These are phyloP conservation scores for Meliscaeva auricollis DNA, from an alignment of 2,888 invertebrate genomes.

Conservation along the genomic window DNA sequence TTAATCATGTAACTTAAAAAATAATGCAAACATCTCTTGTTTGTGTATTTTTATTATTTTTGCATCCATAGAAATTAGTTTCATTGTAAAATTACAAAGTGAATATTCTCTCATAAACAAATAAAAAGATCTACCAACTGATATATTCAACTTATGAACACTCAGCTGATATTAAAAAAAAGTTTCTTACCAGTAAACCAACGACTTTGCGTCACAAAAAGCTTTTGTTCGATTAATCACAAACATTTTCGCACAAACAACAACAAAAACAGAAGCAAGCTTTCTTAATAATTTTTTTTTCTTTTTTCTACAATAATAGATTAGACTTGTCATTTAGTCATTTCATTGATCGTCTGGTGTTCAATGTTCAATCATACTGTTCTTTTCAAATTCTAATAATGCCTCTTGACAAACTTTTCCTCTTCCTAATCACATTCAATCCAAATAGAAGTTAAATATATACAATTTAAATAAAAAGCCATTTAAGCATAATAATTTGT, in stretches of 20 bases:
- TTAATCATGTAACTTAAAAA: too few species aligned
- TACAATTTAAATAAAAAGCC: background rate
- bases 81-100: too few species aligned
- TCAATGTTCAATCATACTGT: background rate
- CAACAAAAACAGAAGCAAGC: conserved; percentile 42
- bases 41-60: too few species aligned
- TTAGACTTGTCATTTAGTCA: background rate
- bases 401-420: background rate
- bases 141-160: too few species aligned
- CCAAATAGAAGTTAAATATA: background rate
- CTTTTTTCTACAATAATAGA: background rate
- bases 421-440: background rate
- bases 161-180: too few species aligned
- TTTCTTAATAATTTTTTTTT: conserved; percentile 17
- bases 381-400: too few species aligned
- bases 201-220: conserved; percentile 59
- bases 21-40: too few species aligned
- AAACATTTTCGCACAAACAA: conserved; percentile 3
- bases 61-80: too few species aligned
- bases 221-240: conserved; percentile 30
- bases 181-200: too few species aligned
- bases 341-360: conserved; percentile 42
- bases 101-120: too few species aligned
- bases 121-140: too few species aligned
- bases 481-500: too few species aligned